Base-by-base conservation (phyloP, 2,113 vertebrate genomes). In the Perca fluviatilis region DNA sequence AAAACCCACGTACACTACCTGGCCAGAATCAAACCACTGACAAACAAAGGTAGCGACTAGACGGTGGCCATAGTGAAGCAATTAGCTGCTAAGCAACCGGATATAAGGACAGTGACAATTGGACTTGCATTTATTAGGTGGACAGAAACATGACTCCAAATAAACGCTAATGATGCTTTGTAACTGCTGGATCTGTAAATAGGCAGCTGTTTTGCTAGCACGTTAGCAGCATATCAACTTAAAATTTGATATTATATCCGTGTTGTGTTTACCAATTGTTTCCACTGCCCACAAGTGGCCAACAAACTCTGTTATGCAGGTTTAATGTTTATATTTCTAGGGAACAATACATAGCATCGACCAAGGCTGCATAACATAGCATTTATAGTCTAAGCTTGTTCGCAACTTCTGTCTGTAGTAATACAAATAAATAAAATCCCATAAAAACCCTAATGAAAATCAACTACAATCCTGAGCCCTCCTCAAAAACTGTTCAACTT, bases 341-440 rank as follows among this genome's bases (percentile, higher is more conserved):
- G 10, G 33, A 61, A n/a, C 9, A 62, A 3, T 2, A 18, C 23
- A 54, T 16, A 18, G 12, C 49, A 54, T 47, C 0, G 8, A 57
- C 9, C 23, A 27, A 49, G 21, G 5, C 27, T 2, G 3, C 13
- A 25, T 23, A 49, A 25, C 15, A 40, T 8, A 15, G 40, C 21
- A 57, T 68, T 36, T 49, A 19, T 25, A 53, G 8, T 13, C 21
- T 27, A 13, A 51, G 21, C 64, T 50, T 14, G 15, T 58, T 47
- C 6, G 4, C 18, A 15, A 1, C 2, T 30, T 72, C 36, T 27
- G 11, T 49, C 3, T 73, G 14, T 36, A 47, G 0, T 66, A 47
- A 40, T 23, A 49, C n/a, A 19, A 7, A 21, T 16, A 25, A 13
- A 72, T 15, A 46, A 46, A 51, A 23, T 1, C 0, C 16, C 7